A percentile compares a stretch with the other conserved stretches of the same genome.
phyloP scores from a whole-genome alignment of 2,113 vertebrate genomes.

The Neolamprologus devosi region DNA sequence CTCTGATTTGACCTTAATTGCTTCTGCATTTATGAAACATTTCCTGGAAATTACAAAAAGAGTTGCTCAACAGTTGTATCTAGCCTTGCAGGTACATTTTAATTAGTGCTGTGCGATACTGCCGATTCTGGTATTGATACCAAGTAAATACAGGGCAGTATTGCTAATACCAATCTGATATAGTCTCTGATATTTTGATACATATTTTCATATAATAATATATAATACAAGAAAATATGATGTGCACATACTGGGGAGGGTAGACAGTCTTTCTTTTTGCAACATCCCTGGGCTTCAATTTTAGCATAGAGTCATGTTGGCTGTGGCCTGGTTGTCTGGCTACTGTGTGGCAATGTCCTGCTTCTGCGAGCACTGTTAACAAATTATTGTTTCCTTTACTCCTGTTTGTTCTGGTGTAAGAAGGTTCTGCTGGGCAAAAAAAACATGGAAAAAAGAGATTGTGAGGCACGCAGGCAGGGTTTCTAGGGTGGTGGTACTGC shows the following conservation, averaged over 20 bases:
- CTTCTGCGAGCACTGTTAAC: not conserved
- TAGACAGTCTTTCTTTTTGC: not conserved
- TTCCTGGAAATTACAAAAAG: not conserved
- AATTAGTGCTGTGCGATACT: not conserved
- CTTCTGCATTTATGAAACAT: not conserved
- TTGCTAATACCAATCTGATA: not conserved
- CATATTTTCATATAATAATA: not conserved
- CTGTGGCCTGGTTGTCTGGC: not conserved
- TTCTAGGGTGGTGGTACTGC: not conserved
- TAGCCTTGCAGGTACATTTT: not conserved
- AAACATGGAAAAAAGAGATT: rapidly evolving
- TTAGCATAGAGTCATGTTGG: not conserved
- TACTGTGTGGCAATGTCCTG: not conserved
- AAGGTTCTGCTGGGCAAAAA: not conserved
- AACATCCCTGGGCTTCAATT: not conserved
- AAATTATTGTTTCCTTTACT: not conserved
- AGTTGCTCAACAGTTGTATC: not conserved
- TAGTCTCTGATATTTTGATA: not conserved
- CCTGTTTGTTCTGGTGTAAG: not conserved
- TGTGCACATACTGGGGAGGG: not conserved
- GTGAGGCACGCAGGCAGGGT: not conserved
- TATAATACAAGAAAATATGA: not conserved
- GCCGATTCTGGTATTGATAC: not conserved
- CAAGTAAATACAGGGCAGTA: not conserved
- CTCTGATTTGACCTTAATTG: not conserved